Percentiles rank a stretch among this genome's conserved stretches.
Conservation (phyloP, 2,797 vertebrate species). For the Gymnopithys bicolor region DNA sequence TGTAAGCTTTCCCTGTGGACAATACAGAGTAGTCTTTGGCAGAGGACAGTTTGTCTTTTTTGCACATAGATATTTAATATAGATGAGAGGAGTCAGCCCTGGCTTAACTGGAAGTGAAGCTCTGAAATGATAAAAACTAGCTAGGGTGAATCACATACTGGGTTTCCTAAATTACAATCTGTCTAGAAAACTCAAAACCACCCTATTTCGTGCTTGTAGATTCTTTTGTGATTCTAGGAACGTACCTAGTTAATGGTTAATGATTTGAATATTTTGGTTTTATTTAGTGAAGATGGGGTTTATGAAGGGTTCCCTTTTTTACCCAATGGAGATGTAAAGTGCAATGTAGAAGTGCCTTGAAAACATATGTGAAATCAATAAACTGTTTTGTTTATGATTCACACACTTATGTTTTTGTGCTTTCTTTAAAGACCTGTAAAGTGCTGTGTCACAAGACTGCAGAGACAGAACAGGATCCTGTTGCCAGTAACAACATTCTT, state of each 20-base stretch:
- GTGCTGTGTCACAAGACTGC: background rate
- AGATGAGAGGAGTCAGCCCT: background rate
- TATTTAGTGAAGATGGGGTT: background rate
- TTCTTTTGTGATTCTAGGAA: background rate
- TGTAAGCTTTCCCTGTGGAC: background rate
- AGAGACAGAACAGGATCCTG: background rate
- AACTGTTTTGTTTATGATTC: background rate
- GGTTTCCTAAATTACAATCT: background rate
- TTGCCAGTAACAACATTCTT: background rate
- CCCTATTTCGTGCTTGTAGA: accelerated
- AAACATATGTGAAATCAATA: background rate
- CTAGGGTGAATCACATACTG: background rate
- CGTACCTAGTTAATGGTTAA: accelerated
- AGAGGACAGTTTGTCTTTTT: background rate
- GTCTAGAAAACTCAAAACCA: background rate
- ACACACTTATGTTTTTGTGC: background rate
- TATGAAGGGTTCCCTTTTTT: background rate
- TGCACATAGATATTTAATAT: background rate
- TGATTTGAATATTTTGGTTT: background rate
- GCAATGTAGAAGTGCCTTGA: background rate
- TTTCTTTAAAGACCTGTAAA: background rate
- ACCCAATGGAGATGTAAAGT: background rate
- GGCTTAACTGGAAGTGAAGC: background rate
- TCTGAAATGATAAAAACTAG: background rate
- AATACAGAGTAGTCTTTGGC: background rate